Conservation (phyloP, 2,113 vertebrate genomes). For the Gulo gulo region DNA sequence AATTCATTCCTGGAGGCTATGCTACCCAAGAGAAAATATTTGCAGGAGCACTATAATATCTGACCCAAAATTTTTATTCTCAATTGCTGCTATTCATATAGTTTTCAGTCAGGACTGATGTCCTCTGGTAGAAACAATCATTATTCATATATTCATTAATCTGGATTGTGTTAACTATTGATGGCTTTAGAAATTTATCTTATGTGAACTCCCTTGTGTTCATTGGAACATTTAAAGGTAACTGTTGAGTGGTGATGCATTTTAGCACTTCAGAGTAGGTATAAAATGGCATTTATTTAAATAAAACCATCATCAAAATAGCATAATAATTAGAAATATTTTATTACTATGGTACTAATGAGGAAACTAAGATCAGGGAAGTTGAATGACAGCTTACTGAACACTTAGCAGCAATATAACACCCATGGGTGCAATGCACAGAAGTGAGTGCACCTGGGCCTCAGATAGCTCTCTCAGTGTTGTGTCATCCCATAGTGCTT, state of each 20-base stretch:
- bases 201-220: neutral
- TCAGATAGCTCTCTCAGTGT: neutral
- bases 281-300: neutral
- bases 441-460: neutral
- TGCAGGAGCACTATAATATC: neutral
- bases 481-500: neutral
- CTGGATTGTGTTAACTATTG: neutral
- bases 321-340: neutral
- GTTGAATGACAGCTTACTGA: neutral
- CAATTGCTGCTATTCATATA: neutral
- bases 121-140: neutral
- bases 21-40: conserved; percentile 15
- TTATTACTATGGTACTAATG: neutral
- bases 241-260: neutral
- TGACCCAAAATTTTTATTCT: neutral
- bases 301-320: neutral
- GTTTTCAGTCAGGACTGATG: neutral
- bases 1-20: conserved; percentile 33
- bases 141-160: neutral
- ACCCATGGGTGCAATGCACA: neutral
- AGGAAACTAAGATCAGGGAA: neutral
- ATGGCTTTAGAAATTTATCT: neutral
- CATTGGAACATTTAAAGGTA: neutral
- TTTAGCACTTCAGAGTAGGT: neutral
- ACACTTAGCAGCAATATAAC: neutral